These are phyloP conservation scores for Isaurus tuberculatus DNA, from an alignment of 92 coral and sea anemone species.

Conservation along the genomic window DNA sequence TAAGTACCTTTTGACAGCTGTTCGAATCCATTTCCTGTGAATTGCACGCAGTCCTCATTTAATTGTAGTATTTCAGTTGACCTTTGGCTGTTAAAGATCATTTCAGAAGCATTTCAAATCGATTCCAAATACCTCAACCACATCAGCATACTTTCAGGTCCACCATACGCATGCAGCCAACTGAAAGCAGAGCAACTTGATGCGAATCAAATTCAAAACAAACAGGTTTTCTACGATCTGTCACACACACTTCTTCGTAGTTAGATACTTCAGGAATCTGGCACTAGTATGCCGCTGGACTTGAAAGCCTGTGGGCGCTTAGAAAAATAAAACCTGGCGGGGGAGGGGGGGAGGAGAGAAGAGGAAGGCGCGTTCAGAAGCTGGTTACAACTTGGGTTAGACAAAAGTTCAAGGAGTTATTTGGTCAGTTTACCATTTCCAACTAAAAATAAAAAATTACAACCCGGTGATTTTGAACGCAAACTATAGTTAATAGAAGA, in stretches of 20 bases:
- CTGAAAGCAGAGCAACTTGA: neutral
- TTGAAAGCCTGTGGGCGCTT: neutral
- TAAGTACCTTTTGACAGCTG: neutral
- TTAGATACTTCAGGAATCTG: neutral
- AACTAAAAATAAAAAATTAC: too few species aligned
- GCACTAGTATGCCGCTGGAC: constrained; percentile 11
- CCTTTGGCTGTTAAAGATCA: neutral
- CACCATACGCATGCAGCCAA: neutral
- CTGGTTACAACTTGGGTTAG: too few species aligned
- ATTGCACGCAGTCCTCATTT: neutral
- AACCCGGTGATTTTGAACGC: too few species aligned
- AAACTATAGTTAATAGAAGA: too few species aligned
- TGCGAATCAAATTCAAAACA: neutral
- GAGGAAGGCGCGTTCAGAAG: too few species aligned
- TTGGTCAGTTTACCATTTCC: too few species aligned
- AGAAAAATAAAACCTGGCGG: too few species aligned
- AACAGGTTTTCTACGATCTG: constrained; percentile 13
- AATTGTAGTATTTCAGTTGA: too few species aligned
- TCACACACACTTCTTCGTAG: neutral
- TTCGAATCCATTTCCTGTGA: constrained; percentile 17
- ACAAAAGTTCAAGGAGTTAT: too few species aligned
- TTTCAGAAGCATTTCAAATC: neutral
- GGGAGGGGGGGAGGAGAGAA: too few species aligned
- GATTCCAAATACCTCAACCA: neutral
- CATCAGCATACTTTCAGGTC: neutral